Conservation (phyloP, 1,140 invertebrate genomes). For the Bombus picipes region DNA sequence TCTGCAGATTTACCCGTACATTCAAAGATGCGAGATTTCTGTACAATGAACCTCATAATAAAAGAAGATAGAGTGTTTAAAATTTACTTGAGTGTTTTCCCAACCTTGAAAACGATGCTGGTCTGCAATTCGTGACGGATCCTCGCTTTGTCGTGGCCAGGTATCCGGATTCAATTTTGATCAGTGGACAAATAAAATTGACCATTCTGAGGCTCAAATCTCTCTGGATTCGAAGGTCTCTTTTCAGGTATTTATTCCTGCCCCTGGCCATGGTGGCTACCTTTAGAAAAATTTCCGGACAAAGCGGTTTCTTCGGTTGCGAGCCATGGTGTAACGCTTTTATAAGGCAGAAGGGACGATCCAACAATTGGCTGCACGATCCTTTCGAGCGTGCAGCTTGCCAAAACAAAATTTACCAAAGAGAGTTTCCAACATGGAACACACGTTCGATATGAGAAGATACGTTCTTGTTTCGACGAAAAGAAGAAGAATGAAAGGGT, state of each 20-base stretch:
- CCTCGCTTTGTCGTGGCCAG: conserved; percentile 2
- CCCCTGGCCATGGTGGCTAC: neutral
- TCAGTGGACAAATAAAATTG: conserved; percentile 46
- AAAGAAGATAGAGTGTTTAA: neutral
- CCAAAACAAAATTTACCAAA: conserved; percentile 36
- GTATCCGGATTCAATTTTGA: conserved; percentile 40
- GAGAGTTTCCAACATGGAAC: neutral
- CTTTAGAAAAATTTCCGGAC: conserved; percentile 47
- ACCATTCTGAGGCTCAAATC: conserved; percentile 3
- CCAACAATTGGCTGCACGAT: conserved; percentile 2
- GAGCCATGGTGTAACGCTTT: conserved; percentile 40
- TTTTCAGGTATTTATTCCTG: conserved; percentile 49
- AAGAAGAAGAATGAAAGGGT: too few relatives aligned
- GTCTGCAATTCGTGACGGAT: conserved; percentile 10
- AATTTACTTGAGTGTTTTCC: neutral
- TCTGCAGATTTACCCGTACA: neutral
- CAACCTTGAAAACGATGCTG: neutral
- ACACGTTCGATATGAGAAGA: neutral
- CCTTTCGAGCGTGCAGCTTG: conserved; percentile 21
- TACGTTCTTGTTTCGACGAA: too few relatives aligned
- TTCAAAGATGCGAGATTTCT: neutral
- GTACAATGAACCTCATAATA: too few relatives aligned
- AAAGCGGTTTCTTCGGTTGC: neutral
- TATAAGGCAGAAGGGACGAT: neutral
- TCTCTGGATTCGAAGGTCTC: neutral